Base-by-base conservation (phyloP, 1,140 invertebrate genomes). In the Heliothis subflexa region DNA sequence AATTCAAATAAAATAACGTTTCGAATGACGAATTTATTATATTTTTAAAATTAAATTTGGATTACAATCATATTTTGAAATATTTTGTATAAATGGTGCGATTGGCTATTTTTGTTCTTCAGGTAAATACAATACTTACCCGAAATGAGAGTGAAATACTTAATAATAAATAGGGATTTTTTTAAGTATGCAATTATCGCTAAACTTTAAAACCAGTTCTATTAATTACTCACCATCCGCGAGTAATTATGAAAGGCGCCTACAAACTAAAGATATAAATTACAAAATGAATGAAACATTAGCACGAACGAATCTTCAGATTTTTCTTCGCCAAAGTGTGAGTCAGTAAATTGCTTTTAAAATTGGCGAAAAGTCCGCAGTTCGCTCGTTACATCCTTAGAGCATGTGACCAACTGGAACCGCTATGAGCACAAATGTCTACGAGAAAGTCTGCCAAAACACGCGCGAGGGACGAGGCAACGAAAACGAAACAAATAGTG, bases 291-390 rank as follows among this genome's bases (percentile, higher is more conserved):
- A 78, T 78, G 40, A 52, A 62, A 50, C 55, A 72, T 72, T 52
- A 47, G 47, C 68, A 66, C 49, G 33, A 68, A 40, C 25, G 71
- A 49, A 18, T 59, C 16, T 49, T 68, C 33, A 52, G 40, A 52
- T 54, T 66, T 79, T 49, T 72, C 68, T 68, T 68, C 74, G 47
- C 50, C 12, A 18, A 77, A 55, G 40, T 45, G 33, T 11, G 47
- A 68, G n/a, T 55, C 16, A 40, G 70, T 45, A 78, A 73, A 79
- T 79, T 79, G 78, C 57, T 79, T 79, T 79, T 79, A 73, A 66
- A 79, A 79, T 79, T 79, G 62, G n/a, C 21, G 40, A 66, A 66
- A 66, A 66, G 40, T 47, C 62, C 62, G 40, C 33, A 47, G 62
- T 47, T 9, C 11, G n/a, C 40, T 4, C 1, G 16, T 18, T 47